Conservation (phyloP, 1,140 invertebrate genomes). For the Megalopta genalis region DNA sequence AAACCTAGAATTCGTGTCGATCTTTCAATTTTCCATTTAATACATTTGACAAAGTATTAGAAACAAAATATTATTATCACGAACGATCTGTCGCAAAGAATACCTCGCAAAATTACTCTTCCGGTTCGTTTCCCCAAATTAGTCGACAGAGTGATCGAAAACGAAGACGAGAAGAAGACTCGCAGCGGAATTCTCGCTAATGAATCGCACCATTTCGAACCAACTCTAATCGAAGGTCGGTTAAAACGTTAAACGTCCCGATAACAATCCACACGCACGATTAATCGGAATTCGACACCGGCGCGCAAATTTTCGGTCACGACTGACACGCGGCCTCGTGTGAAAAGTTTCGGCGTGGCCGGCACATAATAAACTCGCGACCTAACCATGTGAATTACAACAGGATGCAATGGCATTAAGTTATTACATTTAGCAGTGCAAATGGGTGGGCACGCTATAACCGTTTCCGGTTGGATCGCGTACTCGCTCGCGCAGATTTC, state of each 20-base stretch:
- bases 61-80: too few relatives aligned
- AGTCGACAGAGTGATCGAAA: too few relatives aligned
- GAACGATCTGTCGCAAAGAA: too few relatives aligned
- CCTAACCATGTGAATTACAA: slow-evolving; percentile 44
- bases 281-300: background rate
- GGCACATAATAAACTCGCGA: slow-evolving; percentile 19
- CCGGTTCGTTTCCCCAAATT: too few relatives aligned
- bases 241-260: background rate
- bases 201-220: too few relatives aligned
- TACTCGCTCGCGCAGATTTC: slow-evolving; percentile 20
- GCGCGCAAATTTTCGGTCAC: background rate
- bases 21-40: too few relatives aligned
- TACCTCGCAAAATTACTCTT: too few relatives aligned
- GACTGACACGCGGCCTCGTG: slow-evolving; percentile 7
- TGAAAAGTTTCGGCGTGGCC: slow-evolving; percentile 40
- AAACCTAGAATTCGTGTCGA: too few relatives aligned
- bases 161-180: too few relatives aligned
- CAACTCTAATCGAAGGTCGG: background rate
- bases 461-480: slow-evolving; percentile 34
- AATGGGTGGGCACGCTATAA: slow-evolving; percentile 32
- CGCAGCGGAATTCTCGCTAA: too few relatives aligned
- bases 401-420: slow-evolving; percentile 49
- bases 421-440: slow-evolving; percentile 41
- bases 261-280: background rate
- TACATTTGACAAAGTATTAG: too few relatives aligned